A percentile compares a stretch with the other conserved stretches of the same genome.
These are phyloP conservation scores for Leptosomus discolor DNA, from an alignment of 2,113 vertebrate genomes.

Conservation along the genomic window DNA sequence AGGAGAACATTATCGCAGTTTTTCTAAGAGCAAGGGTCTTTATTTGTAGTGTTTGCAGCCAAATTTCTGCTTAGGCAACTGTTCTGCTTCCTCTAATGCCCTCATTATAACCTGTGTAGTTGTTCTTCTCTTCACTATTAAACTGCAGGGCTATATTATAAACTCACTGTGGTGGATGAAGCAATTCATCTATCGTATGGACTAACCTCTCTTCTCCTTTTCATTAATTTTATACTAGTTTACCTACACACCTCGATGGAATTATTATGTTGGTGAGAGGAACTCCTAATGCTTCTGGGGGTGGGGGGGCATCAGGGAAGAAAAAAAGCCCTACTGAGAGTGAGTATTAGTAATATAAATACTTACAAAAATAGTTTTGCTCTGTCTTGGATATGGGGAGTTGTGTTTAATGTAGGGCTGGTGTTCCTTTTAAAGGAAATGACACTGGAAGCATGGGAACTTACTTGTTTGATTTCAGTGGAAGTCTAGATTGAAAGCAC, in stretches of 20 bases:
- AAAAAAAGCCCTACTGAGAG: background rate
- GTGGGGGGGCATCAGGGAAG: too few species aligned
- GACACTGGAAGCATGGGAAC: background rate
- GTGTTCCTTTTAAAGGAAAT: background rate
- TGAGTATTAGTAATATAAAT: background rate
- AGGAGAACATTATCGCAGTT: background rate
- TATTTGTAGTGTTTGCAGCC: background rate
- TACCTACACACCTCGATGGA: background rate
- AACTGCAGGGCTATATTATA: background rate
- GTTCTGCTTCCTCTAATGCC: background rate
- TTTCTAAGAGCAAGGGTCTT: background rate
- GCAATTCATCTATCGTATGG: background rate
- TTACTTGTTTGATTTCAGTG: background rate
- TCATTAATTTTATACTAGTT: background rate
- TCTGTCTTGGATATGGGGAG: background rate
- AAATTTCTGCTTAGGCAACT: background rate
- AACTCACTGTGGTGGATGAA: background rate
- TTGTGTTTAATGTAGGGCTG: background rate
- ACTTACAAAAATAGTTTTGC: background rate
- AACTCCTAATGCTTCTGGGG: background rate
- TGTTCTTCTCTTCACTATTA: background rate
- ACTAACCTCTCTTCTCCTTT: background rate
- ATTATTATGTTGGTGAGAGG: background rate
- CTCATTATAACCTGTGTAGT: background rate
- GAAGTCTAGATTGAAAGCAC: background rate